Conservation (phyloP, 2,888 invertebrate species). For the Cremastobaeus sp. region DNA sequence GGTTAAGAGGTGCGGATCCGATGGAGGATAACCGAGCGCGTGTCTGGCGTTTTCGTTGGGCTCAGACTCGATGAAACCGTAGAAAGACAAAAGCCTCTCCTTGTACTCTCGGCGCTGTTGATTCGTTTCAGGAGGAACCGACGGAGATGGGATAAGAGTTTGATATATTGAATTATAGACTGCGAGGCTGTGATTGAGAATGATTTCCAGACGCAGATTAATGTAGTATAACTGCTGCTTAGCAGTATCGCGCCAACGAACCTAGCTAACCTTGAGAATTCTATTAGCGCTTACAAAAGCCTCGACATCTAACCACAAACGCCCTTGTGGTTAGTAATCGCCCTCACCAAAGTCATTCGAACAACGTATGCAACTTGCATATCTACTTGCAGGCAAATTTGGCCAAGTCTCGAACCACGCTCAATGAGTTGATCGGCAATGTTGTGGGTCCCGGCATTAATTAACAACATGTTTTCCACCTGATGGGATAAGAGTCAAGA, state of each 20-base stretch:
- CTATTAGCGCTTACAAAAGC: slow-evolving; percentile 57
- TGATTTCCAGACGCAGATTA: slow-evolving; percentile 68
- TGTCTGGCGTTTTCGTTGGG: slow-evolving; percentile 61
- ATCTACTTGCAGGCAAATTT: too few relatives aligned
- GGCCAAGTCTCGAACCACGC: too few relatives aligned
- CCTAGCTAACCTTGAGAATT: slow-evolving; percentile 32
- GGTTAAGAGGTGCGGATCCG: slow-evolving; percentile 70
- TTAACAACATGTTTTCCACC: too few relatives aligned
- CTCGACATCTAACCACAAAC: slow-evolving; percentile 38
- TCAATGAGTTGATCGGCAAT: too few relatives aligned
- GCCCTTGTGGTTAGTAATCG: too few relatives aligned
- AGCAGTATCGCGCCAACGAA: slow-evolving; percentile 63
- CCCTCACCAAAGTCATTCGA: too few relatives aligned
- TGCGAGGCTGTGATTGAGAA: slow-evolving; percentile 68
- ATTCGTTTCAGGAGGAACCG: slow-evolving; percentile 21
- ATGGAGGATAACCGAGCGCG: slow-evolving; percentile 64
- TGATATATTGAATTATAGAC: slow-evolving; percentile 72
- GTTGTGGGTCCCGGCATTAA: too few relatives aligned
- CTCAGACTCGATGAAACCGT: slow-evolving; percentile 64
- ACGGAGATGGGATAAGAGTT: slow-evolving; percentile 62
- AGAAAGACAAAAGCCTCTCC: slow-evolving; percentile 68
- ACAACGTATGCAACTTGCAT: too few relatives aligned
- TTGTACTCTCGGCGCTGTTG: slow-evolving; percentile 34
- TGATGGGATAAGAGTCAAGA: too few relatives aligned
- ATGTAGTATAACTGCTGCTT: slow-evolving; percentile 67